A percentile compares a stretch with the other conserved stretches of the same genome.
Conservation (phyloP, 2,888 invertebrate species). For the Lepeophtheirus nordmannii region DNA sequence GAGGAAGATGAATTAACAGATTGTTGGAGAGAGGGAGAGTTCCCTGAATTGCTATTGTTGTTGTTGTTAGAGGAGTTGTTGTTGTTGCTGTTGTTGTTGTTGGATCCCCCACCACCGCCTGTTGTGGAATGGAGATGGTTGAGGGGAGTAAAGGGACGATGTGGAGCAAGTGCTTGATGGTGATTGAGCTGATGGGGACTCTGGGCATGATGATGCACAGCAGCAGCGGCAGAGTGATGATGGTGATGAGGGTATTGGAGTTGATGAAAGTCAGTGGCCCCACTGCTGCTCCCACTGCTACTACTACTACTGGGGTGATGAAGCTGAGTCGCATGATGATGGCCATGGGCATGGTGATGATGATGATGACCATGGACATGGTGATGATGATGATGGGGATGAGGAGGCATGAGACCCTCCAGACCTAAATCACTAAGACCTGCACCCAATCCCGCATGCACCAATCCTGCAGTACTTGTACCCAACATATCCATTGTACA, state of each 20-base stretch:
- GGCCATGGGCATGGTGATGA: neutral
- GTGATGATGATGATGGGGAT: neutral
- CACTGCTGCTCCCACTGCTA: too few species aligned
- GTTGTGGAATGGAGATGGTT: too few species aligned
- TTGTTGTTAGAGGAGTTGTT: neutral
- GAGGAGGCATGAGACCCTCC: neutral
- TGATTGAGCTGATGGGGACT: neutral
- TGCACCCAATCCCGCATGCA: constrained; percentile 19
- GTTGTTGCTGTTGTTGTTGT: neutral
- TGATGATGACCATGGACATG: neutral
- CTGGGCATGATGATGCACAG: neutral
- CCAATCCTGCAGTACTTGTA: constrained; percentile 2
- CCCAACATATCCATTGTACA: constrained; percentile 21
- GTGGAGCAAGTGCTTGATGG: neutral
- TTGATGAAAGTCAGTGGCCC: neutral
- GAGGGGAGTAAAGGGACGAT: neutral
- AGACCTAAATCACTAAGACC: neutral
- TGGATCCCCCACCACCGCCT: neutral
- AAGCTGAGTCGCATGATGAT: neutral
- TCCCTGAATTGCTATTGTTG: too few species aligned
- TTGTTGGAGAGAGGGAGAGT: too few species aligned
- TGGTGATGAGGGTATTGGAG: neutral
- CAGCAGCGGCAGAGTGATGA: neutral
- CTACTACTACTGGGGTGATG: neutral
- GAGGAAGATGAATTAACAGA: too few species aligned